phyloP scores from a whole-genome alignment of 2,888 invertebrate genomes.

The Plusia festucae region DNA sequence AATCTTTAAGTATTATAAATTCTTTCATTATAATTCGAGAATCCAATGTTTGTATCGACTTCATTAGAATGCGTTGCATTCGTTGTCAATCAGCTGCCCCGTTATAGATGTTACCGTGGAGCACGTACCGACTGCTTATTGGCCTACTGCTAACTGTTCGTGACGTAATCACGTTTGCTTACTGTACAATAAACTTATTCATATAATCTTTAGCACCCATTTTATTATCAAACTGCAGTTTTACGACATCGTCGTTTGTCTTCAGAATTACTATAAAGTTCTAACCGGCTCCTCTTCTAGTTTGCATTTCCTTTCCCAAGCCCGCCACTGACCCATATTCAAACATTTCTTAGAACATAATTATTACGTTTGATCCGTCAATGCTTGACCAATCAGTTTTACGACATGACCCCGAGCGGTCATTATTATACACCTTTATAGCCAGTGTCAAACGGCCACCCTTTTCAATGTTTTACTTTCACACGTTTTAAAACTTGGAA shows the following conservation, averaged over 20 bases:
- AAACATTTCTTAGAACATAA: conserved; percentile 71
- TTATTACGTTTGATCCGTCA: conserved; percentile 76
- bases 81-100: conserved; percentile 57
- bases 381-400: conserved; percentile 86
- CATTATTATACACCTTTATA: conserved; percentile 75
- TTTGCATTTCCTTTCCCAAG: conserved; percentile 84
- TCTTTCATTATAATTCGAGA: neutral
- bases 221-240: conserved; percentile 24
- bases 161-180: conserved; percentile 38
- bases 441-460: conserved; percentile 69
- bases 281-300: conserved; percentile 49
- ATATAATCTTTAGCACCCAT: conserved; percentile 19
- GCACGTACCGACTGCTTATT: conserved; percentile 53
- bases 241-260: conserved; percentile 33
- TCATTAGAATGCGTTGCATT: conserved; percentile 56
- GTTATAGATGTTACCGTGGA: conserved; percentile 61
- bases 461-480: conserved; percentile 84
- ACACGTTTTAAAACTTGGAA: conserved; percentile 85
- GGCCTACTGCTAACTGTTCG: conserved; percentile 52
- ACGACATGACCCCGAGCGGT: conserved; percentile 77
- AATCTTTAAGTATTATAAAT: neutral
- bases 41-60: conserved; percentile 27
- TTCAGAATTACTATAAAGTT: conserved; percentile 36
- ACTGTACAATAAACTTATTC: conserved; percentile 32
- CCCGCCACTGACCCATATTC: conserved; percentile 82